These are phyloP conservation scores for Erpobdella octoculata DNA, from an alignment of 2,888 invertebrate genomes.

Conservation along the genomic window DNA sequence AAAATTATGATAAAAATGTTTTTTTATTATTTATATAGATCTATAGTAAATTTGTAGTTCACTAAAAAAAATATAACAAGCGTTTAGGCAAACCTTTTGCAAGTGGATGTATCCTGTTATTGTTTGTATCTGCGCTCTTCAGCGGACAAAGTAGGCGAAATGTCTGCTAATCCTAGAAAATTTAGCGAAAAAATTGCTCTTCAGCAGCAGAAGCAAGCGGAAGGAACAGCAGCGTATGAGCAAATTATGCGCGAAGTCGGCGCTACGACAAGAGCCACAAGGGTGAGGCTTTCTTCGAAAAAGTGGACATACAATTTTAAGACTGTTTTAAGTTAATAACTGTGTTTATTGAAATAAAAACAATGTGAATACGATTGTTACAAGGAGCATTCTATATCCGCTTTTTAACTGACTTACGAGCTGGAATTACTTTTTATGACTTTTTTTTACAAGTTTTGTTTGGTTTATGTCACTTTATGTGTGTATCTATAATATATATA, in stretches of 20 bases:
- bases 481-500: too few relatives aligned
- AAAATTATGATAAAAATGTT: background rate
- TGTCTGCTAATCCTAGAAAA: conserved; percentile 94
- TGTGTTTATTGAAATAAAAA: too few relatives aligned
- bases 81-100: background rate
- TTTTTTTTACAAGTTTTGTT: too few relatives aligned
- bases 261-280: conserved; percentile 70
- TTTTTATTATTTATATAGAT: background rate
- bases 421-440: too few relatives aligned
- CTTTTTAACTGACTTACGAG: too few relatives aligned
- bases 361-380: too few relatives aligned
- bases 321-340: too few relatives aligned
- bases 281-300: background rate
- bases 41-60: background rate
- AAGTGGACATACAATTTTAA: too few relatives aligned
- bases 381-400: too few relatives aligned
- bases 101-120: too few relatives aligned
- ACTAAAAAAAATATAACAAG: background rate
- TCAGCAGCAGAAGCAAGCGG: conserved; percentile 94
- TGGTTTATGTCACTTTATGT: too few relatives aligned
- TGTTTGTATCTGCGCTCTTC: conserved; percentile 4
- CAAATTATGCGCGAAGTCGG: conserved; percentile 94
- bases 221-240: conserved; percentile 94
- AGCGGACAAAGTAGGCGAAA: conserved; percentile 47
- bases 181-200: conserved; percentile 99